phyloP scores from a whole-genome alignment of 2,113 vertebrate species.

The Eurystomus gularis region DNA sequence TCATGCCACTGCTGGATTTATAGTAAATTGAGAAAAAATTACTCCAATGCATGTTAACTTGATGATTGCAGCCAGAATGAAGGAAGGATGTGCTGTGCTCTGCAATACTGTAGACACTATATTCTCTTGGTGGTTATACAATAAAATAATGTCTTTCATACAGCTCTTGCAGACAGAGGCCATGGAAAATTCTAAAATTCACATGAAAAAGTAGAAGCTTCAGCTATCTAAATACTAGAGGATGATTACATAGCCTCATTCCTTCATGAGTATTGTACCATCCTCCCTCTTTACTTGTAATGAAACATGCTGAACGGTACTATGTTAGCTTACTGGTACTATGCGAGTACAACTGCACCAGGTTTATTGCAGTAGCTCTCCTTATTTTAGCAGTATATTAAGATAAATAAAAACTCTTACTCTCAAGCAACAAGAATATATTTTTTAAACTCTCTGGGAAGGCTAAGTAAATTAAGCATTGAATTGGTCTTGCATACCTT shows the following conservation, averaged over 20 bases:
- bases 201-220: background rate
- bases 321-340: background rate
- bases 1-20: background rate
- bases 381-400: background rate
- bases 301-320: background rate
- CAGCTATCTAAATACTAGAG: background rate
- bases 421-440: background rate
- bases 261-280: background rate
- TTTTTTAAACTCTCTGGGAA: background rate
- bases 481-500: background rate
- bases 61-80: background rate
- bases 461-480: background rate
- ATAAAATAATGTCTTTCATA: background rate
- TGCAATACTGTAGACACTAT: rapidly evolving
- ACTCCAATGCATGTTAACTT: background rate
- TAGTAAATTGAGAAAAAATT: background rate
- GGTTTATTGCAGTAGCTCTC: background rate
- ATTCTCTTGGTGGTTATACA: background rate
- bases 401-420: background rate
- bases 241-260: background rate
- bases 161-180: background rate
- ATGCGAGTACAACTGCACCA: background rate
- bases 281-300: background rate
- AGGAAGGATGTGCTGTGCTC: background rate
- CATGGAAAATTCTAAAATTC: background rate